Conservation (phyloP, 2,888 invertebrate species). For the Tetragonisca angustula region DNA sequence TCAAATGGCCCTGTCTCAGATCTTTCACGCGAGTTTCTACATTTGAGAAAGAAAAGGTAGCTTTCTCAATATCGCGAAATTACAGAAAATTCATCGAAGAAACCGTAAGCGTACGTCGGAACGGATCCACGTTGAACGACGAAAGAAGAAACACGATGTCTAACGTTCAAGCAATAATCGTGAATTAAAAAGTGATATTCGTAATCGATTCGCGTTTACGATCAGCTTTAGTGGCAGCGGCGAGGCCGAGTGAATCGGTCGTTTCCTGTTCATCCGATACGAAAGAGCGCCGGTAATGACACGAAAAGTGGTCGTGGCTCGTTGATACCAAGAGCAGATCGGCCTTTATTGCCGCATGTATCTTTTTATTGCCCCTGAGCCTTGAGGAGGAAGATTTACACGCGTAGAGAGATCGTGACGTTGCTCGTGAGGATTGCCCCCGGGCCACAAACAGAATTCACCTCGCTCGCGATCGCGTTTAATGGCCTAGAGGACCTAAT, state of each 20-base stretch:
- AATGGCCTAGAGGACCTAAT: conserved; percentile 29
- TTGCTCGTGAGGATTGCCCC: conserved; percentile 14
- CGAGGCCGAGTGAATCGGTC: conserved; percentile 27
- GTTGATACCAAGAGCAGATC: conserved; percentile 39
- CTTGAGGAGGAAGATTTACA: conserved; percentile 40
- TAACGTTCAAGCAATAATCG: conserved; percentile 7
- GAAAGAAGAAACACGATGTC: neutral
- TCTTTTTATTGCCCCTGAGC: conserved; percentile 52
- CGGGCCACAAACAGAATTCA: conserved; percentile 29
- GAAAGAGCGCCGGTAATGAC: conserved; percentile 46
- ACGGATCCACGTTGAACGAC: neutral
- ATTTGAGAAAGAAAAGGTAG: too few species aligned
- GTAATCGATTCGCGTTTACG: conserved; percentile 47
- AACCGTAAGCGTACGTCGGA: neutral
- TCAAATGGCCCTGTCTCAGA: too few species aligned
- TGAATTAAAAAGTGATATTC: conserved; percentile 43
- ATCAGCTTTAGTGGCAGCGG: conserved; percentile 31
- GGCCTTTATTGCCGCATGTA: conserved; percentile 47
- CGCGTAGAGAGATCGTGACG: conserved; percentile 15
- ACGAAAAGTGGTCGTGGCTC: conserved; percentile 40
- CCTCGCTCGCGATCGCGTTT: conserved; percentile 31
- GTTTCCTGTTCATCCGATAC: conserved; percentile 49
- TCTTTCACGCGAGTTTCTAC: too few species aligned
- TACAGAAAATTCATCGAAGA: too few species aligned
- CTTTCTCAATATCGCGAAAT: too few species aligned